Conservation (phyloP, 2,113 vertebrate genomes). For the Scalopus aquaticus region DNA sequence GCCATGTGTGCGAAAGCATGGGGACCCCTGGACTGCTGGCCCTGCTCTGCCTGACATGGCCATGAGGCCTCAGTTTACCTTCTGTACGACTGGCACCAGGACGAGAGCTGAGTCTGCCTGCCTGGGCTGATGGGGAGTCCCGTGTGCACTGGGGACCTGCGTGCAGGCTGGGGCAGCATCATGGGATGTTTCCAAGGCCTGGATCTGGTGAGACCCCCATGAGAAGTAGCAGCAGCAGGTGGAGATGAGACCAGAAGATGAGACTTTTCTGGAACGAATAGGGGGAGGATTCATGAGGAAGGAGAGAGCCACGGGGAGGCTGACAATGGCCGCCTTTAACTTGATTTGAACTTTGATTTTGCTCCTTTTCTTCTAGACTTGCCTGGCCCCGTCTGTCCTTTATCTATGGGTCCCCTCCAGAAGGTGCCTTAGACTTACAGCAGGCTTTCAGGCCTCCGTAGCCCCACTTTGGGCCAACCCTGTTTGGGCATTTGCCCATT, state of each 20-base stretch:
- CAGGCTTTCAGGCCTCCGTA: no score
- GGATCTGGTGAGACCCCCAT: no score
- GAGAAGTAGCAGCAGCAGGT: not conserved
- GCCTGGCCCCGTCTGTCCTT: not conserved
- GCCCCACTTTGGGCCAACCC: no score
- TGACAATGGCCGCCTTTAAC: no score
- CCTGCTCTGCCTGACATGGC: not conserved
- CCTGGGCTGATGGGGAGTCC: no score
- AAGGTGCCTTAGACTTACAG: no score
- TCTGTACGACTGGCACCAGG: not conserved
- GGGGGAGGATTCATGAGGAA: not conserved
- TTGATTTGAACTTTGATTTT: not conserved
- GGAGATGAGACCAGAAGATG: rapidly evolving
- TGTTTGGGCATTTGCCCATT: no score
- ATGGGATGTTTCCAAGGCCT: not conserved
- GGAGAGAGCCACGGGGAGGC: no score
- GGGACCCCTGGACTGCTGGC: rapidly evolving
- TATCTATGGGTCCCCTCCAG: not conserved
- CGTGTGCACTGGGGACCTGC: not conserved
- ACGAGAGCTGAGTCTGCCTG: not conserved
- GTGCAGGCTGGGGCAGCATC: not conserved
- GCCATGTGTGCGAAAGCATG: not conserved
- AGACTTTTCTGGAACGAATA: rapidly evolving
- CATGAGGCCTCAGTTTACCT: not conserved
- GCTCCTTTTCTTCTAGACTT: not conserved